These are phyloP conservation scores for Pseudomugil gertrudae DNA, from an alignment of 2,797 vertebrate species.

Conservation along the genomic window DNA sequence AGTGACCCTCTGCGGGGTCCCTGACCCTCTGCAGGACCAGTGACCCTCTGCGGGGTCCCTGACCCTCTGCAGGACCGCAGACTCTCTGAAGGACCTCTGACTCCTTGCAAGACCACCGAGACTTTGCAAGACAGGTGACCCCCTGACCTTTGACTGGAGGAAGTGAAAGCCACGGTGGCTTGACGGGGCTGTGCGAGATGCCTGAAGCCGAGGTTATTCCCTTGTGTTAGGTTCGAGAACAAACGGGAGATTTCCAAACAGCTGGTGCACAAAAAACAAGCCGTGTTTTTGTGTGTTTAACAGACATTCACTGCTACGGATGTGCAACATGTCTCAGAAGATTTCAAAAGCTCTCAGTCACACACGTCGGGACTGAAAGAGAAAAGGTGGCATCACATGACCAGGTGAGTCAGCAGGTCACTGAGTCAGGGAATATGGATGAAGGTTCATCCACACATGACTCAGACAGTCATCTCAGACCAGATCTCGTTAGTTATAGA, in stretches of 20 bases:
- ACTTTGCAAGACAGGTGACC: constrained; percentile 51
- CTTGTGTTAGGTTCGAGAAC: constrained; percentile 47
- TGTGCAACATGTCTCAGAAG: constrained; percentile 50
- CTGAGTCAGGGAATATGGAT: constrained; percentile 64
- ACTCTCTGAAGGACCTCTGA: no score
- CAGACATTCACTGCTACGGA: constrained; percentile 10
- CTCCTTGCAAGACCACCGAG: constrained; percentile 46
- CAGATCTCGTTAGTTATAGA: background rate
- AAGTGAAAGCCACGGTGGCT: constrained; percentile 67
- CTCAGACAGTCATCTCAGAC: constrained; percentile 43
- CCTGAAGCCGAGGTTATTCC: constrained; percentile 34
- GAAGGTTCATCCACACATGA: constrained; percentile 52
- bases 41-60: no score
- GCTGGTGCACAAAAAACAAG: constrained; percentile 37
- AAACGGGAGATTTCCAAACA: constrained; percentile 13
- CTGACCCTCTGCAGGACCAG: no score
- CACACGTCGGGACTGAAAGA: background rate
- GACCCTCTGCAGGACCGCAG: no score
- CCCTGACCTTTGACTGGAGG: constrained; percentile 73
- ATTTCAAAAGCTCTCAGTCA: constrained; percentile 21
- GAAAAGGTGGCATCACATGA: constrained; percentile 33
- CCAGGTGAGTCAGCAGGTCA: constrained; percentile 60
- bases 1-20: no score
- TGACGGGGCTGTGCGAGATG: constrained; percentile 72
- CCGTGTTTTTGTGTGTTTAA: constrained; percentile 47